These are phyloP conservation scores for Nasua narica DNA, from an alignment of 2,797 vertebrate species.

Conservation along the genomic window DNA sequence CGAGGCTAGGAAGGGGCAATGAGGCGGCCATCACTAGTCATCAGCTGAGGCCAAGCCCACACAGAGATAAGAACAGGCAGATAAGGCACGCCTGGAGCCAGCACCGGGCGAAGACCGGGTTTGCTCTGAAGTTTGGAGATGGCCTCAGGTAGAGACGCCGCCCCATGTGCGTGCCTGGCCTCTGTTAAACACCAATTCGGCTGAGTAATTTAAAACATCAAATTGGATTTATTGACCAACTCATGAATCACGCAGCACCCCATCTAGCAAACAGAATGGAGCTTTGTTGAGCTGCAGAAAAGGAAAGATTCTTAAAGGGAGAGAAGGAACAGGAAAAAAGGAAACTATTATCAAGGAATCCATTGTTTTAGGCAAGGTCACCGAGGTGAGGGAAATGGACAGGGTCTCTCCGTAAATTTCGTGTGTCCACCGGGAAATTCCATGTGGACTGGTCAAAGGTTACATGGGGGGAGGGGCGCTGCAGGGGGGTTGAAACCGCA, in stretches of 20 bases:
- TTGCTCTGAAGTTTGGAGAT: neutral
- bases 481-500: neutral
- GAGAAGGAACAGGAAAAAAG: neutral
- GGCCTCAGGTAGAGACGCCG: neutral
- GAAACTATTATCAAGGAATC: neutral
- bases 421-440: neutral
- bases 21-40: neutral
- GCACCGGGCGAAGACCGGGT: neutral
- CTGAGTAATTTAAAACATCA: neutral
- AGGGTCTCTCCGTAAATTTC: neutral
- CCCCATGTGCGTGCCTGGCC: rapidly evolving
- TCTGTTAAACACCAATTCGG: neutral
- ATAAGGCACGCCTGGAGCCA: neutral
- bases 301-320: neutral
- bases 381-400: neutral
- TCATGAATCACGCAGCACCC: neutral
- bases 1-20: neutral
- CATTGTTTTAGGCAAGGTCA: neutral
- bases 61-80: neutral
- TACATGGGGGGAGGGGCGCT: neutral
- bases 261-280: neutral
- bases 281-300: neutral
- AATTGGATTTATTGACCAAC: neutral
- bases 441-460: neutral
- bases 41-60: neutral